Evolutionary conservation across 1,140 invertebrate genomes (phyloP).

Genomic region (Geopemphigus sp.): DNA sequence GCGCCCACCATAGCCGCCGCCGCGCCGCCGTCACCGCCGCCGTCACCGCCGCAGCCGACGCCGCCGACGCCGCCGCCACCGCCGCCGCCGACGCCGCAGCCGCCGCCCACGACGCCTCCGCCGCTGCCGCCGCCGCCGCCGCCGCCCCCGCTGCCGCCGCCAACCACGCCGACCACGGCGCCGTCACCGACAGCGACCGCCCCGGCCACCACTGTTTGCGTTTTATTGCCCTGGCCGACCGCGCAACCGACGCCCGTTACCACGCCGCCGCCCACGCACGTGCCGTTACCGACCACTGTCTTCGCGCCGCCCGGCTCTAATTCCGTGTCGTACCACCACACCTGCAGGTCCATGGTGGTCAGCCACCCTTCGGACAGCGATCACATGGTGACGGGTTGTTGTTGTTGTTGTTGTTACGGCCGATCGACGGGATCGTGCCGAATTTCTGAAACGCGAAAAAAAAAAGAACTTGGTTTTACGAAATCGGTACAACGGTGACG

Average conservation of each 20-base stretch:
- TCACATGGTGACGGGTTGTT: neutral
- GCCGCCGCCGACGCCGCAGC: too few relatives aligned
- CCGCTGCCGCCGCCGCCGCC: neutral
- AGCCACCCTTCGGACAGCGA: neutral
- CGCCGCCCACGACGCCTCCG: slow-evolving; percentile 63
- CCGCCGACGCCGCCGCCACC: neutral
- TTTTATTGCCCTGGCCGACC: neutral
- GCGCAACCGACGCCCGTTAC: neutral
- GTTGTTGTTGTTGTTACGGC: too few relatives aligned
- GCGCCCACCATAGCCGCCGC: neutral
- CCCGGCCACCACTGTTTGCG: neutral
- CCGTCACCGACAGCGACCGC: too few relatives aligned
- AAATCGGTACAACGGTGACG: too few relatives aligned
- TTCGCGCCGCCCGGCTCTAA: neutral
- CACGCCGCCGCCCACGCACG: neutral
- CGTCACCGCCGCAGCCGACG: neutral
- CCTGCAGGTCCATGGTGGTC: slow-evolving; percentile 5
- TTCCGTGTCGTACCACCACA: slow-evolving; percentile 13
- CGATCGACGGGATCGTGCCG: too few relatives aligned
- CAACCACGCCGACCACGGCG: too few relatives aligned
- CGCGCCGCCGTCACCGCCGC: slow-evolving; percentile 54
- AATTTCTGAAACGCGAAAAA: too few relatives aligned
- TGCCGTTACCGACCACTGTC: neutral
- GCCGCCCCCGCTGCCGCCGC: neutral
- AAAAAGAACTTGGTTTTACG: too few relatives aligned